Evolutionary conservation across 2,113 vertebrate species (phyloP).

Genomic region (Poecile atricapillus): DNA sequence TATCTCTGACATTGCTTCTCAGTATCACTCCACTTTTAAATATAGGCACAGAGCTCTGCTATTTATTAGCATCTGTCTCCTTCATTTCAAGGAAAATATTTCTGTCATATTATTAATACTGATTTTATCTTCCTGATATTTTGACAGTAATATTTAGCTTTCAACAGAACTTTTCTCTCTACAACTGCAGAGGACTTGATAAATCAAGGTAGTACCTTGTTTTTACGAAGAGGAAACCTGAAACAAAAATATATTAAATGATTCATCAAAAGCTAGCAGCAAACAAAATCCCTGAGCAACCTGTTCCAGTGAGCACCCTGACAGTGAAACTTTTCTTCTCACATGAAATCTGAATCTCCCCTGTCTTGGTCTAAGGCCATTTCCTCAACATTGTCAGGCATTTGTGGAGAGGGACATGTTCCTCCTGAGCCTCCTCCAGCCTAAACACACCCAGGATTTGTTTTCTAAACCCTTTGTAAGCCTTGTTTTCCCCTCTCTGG

Average conservation of each 20-base stretch:
- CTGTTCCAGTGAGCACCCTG: background rate
- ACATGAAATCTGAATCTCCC: background rate
- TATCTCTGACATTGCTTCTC: background rate
- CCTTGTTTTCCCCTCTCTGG: background rate
- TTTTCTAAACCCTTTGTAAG: too few relatives aligned
- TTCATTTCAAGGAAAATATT: constrained; percentile 5
- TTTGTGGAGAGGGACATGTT: fast-evolving
- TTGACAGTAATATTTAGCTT: constrained; percentile 25
- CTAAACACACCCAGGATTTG: background rate
- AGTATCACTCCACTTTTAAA: background rate
- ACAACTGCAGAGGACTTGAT: background rate
- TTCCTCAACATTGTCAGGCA: background rate
- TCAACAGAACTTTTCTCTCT: constrained; percentile 1
- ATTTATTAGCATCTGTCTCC: background rate
- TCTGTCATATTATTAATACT: constrained; percentile 10
- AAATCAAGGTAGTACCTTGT: background rate
- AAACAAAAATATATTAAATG: background rate
- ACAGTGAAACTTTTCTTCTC: background rate
- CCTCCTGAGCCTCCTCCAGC: background rate
- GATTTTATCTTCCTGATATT: constrained; percentile 21
- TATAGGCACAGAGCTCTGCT: background rate
- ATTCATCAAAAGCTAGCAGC: background rate
- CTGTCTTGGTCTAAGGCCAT: background rate
- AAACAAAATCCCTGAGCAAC: background rate
- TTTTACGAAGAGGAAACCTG: background rate